A percentile compares a stretch with the other conserved stretches of the same genome.
These are phyloP conservation scores for Argya squamiceps DNA, from an alignment of 2,797 vertebrate species.

Conservation along the genomic window DNA sequence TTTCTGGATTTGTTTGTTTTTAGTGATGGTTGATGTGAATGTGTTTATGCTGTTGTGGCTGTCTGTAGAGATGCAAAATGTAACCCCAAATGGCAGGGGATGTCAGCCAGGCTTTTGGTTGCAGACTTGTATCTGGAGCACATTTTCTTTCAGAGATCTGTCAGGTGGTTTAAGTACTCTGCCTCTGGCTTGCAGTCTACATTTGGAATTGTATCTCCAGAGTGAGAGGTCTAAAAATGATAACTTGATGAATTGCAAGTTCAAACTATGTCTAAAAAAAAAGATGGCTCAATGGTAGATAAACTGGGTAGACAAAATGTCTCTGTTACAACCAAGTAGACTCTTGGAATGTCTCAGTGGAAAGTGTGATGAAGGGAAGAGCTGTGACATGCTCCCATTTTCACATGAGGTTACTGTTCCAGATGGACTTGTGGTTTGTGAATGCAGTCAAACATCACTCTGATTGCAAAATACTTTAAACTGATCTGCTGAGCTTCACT, in stretches of 20 bases:
- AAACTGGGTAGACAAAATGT: not conserved
- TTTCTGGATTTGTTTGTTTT: not conserved
- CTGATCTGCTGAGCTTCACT: not conserved
- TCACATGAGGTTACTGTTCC: conserved; percentile 4
- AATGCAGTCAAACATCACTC: not conserved
- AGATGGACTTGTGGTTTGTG: not conserved
- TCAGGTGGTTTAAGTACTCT: not conserved
- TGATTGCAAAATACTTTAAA: not conserved
- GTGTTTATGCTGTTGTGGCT: not conserved
- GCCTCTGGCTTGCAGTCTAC: not conserved
- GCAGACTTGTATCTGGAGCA: not conserved
- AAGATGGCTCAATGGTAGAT: not conserved
- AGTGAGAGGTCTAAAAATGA: not conserved
- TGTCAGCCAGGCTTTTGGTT: not conserved
- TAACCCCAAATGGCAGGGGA: not conserved
- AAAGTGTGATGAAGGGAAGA: not conserved
- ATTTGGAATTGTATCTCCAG: not conserved
- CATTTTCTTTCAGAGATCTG: not conserved
- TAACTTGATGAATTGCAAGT: not conserved
- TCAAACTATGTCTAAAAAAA: not conserved
- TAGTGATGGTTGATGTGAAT: not conserved
- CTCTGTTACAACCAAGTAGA: not conserved
- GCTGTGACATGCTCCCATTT: not conserved
- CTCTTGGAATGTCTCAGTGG: not conserved
- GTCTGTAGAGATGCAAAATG: not conserved